A percentile compares a stretch with the other conserved stretches of the same genome.
Evolutionary conservation across 2,113 vertebrate genomes (phyloP).

Genomic region (Camelus bactrianus): DNA sequence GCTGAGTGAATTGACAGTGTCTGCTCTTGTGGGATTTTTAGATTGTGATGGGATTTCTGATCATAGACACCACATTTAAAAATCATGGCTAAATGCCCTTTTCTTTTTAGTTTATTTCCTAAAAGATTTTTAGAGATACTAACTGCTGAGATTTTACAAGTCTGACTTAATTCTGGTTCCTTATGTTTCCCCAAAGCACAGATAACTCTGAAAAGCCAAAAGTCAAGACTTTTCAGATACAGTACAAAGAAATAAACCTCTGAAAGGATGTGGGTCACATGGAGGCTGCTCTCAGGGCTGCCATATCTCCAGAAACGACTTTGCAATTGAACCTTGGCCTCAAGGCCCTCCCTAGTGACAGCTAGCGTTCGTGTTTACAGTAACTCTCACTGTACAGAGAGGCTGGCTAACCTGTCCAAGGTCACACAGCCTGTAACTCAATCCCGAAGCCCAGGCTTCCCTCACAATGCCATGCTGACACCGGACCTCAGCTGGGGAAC

Average conservation of each 20-base stretch:
- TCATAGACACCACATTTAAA: not conserved
- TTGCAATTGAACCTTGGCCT: not conserved
- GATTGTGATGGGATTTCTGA: not conserved
- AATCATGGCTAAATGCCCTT: not conserved
- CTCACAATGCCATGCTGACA: not conserved
- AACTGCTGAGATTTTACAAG: not conserved
- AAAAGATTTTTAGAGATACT: not conserved
- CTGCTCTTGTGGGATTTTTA: not conserved
- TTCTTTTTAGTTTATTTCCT: not conserved
- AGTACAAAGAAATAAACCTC: not conserved
- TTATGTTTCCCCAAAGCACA: constrained; percentile 16
- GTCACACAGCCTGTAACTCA: not conserved
- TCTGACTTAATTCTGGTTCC: not conserved
- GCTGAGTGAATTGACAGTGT: not conserved
- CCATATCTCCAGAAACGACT: not conserved
- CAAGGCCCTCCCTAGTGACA: not conserved
- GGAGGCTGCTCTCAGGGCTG: not conserved
- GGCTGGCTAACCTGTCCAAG: no score
- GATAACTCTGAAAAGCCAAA: not conserved
- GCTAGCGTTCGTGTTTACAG: not conserved
- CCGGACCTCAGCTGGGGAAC: not conserved
- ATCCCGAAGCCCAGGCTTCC: not conserved
- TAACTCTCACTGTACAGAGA: not conserved
- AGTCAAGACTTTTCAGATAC: not conserved
- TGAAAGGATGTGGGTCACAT: not conserved